Base-by-base conservation (phyloP, 2,888 invertebrate genomes). In the Sacculina carcini region DNA sequence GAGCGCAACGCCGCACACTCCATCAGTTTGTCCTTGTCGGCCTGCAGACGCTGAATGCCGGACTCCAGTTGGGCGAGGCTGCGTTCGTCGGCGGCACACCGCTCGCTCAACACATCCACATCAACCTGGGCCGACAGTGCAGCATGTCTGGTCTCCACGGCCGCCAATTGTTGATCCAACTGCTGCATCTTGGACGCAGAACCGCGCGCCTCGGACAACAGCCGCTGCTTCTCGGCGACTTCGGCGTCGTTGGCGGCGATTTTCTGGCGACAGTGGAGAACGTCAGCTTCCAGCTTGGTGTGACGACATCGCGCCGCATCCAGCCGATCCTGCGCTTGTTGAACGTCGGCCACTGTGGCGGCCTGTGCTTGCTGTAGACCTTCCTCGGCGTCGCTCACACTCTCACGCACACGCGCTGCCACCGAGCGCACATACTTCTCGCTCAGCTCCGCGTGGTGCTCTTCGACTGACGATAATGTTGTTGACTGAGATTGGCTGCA, bases 11-110 rank as follows among this genome's bases (percentile, higher is more conserved):
- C 59, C 59, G 57, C 57, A 14, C 78, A 77, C 53, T 76, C 73
- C 4, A 78, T 66, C 53, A 69, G 68, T 58, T 75, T 75, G 61
- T 74, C 74, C 58, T 71, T 68, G 16, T 73, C 72, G 10, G 67
- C 68, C 56, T 75, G 66, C 3, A 66, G 65, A 44, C 78, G 75
- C 47, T 78, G 61, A 57, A 72, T 70, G 50, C 75, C 74, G 54
- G 71, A 68, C 56, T 76, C 74, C 19, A 82, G 65, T 1, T 66
- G 63, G 23, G 67, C 65, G 12, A 79, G 71, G 9, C 28, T 26
- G 4, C n/a, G 69, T 42, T 78, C 74, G 1, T 73, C 72, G 46
- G 70, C 67, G 51, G 71, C n/a, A 9, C 26, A 36, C 39, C 14
- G 31, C 14, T n/a, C 32, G 16, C 19, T 52, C 7, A 71, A 63